Conservation (phyloP, 2,888 invertebrate genomes). For the Venusia cambrica region DNA sequence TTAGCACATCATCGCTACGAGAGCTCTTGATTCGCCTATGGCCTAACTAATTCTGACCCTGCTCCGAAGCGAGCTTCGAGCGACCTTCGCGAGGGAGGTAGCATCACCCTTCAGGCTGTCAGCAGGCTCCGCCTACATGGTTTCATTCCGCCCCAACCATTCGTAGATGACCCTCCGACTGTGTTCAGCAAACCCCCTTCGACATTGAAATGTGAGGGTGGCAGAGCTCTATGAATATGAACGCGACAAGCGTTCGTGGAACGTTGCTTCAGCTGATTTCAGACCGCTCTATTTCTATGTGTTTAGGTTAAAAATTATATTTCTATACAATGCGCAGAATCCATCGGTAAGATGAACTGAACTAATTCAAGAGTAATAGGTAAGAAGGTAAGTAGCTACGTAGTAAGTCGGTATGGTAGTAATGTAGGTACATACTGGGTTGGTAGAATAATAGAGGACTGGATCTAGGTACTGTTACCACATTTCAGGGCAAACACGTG, state of each 20-base stretch:
- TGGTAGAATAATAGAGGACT: too few species aligned
- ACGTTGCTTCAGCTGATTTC: neutral
- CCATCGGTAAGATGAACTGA: too few species aligned
- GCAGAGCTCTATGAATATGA: slow-evolving; percentile 10
- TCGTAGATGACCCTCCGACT: slow-evolving; percentile 12
- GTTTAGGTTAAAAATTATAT: too few species aligned
- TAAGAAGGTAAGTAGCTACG: too few species aligned
- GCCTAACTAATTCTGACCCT: slow-evolving; percentile 13
- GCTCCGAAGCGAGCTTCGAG: too few species aligned
- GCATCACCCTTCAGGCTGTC: slow-evolving; percentile 3
- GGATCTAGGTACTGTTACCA: too few species aligned
- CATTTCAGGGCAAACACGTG: too few species aligned
- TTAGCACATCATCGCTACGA: slow-evolving; percentile 2
- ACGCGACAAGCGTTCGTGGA: neutral
- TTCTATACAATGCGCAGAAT: too few species aligned
- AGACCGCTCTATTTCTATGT: too few species aligned
- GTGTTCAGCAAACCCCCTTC: slow-evolving; percentile 1
- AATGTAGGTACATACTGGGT: too few species aligned
- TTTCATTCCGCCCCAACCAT: slow-evolving; percentile 22
- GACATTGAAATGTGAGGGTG: slow-evolving; percentile 2
- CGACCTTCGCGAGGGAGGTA: slow-evolving; percentile 14
- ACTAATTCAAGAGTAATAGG: too few species aligned
- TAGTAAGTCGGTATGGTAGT: too few species aligned
- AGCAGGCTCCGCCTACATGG: slow-evolving; percentile 23
- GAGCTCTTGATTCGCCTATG: slow-evolving; percentile 7